Evolutionary conservation across 2,797 vertebrate species (phyloP).

Genomic region (Malacoraja senta): DNA sequence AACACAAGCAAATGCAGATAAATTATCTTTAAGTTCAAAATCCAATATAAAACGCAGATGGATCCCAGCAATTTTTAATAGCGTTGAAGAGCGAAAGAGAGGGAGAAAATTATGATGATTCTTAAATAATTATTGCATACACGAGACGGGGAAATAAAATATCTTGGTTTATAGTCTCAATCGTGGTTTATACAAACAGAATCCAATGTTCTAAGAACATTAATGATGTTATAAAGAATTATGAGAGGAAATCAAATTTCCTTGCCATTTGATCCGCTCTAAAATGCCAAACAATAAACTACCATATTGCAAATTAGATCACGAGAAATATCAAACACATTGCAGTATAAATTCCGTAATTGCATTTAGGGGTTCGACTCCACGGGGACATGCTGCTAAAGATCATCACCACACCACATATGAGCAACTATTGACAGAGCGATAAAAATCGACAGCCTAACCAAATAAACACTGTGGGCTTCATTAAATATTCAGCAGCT

Average conservation of each 20-base stretch:
- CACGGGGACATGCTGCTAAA: slow-evolving; percentile 87
- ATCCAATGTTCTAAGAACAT: slow-evolving; percentile 86
- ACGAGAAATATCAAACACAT: slow-evolving; percentile 99
- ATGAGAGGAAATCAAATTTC: slow-evolving; percentile 99
- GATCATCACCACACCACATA: slow-evolving; percentile 88
- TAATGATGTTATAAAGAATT: slow-evolving; percentile 99
- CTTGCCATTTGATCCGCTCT: slow-evolving; percentile 98
- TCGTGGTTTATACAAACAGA: slow-evolving; percentile 65
- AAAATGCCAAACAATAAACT: slow-evolving; percentile 99
- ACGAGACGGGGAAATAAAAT: slow-evolving; percentile 47
- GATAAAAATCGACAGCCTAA: slow-evolving; percentile 99
- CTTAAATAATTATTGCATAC: slow-evolving; percentile 44
- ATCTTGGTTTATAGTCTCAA: slow-evolving; percentile 45
- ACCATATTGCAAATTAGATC: slow-evolving; percentile 99
- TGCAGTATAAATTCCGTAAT: slow-evolving; percentile 99
- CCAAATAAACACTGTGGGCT: slow-evolving; percentile 94
- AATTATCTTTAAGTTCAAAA: slow-evolving; percentile 24
- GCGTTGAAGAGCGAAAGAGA: slow-evolving; percentile 8
- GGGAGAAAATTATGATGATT: slow-evolving; percentile 22
- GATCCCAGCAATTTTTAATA: slow-evolving; percentile 12
- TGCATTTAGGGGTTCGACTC: slow-evolving; percentile 91
- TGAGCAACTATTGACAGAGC: slow-evolving; percentile 98
- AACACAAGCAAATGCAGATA: not conserved
- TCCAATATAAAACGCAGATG: not conserved
- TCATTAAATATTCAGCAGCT: slow-evolving; percentile 99